Conservation (phyloP, 2,113 vertebrate genomes). For the Sula dactylatra region DNA sequence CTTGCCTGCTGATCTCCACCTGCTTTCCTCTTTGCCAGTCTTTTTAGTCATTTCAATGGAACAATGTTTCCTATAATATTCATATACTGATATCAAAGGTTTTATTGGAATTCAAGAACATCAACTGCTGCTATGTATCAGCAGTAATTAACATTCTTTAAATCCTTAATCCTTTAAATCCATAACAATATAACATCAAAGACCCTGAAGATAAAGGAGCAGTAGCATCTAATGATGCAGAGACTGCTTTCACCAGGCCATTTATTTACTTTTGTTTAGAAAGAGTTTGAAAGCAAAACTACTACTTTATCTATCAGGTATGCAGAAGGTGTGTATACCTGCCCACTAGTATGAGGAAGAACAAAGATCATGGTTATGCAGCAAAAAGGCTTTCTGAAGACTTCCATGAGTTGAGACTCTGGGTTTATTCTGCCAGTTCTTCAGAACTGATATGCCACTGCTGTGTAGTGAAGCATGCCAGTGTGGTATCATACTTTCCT, state of each 20-base stretch:
- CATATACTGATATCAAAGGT: not conserved
- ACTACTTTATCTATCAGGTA: not conserved
- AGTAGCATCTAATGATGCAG: not conserved
- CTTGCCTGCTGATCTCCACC: not conserved
- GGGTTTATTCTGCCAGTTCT: not conserved
- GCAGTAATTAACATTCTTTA: constrained; percentile 1
- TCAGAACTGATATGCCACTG: not conserved
- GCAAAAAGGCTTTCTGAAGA: not conserved
- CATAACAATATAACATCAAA: not conserved
- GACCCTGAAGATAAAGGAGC: not conserved
- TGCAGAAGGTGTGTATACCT: not conserved
- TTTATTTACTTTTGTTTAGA: not conserved
- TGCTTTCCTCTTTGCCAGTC: not conserved
- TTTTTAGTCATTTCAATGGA: not conserved
- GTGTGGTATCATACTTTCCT: not conserved
- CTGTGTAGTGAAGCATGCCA: not conserved
- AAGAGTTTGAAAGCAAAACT: not conserved
- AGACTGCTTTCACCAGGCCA: not conserved
- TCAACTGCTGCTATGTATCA: not conserved
- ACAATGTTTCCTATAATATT: not conserved
- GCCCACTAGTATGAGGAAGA: not conserved
- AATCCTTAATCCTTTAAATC: not conserved
- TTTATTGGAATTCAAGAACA: constrained; percentile 2
- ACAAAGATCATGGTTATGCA: not conserved
- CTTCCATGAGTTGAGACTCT: rapidly evolving